phyloP scores from a whole-genome alignment of 2,888 invertebrate genomes.

The Glaucopsyche alexis region DNA sequence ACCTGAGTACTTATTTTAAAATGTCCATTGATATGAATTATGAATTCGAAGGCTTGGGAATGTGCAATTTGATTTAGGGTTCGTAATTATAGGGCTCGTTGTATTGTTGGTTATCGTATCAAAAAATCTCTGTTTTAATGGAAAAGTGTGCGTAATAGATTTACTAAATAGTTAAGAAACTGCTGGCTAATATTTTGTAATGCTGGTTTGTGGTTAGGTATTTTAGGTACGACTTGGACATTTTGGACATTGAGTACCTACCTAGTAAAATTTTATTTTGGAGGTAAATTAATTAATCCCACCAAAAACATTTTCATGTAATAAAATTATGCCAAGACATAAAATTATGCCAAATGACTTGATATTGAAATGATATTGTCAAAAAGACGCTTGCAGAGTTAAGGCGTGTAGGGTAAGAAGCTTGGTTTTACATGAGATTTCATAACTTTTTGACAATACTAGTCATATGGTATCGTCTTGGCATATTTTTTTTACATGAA shows the following conservation, averaged over 20 bases:
- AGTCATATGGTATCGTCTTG: too few relatives aligned
- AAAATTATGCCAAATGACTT: too few relatives aligned
- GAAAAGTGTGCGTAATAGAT: background rate
- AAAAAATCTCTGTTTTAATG: conserved; percentile 16
- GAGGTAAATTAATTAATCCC: too few relatives aligned
- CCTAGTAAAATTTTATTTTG: too few relatives aligned
- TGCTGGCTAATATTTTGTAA: background rate
- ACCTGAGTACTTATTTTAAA: background rate
- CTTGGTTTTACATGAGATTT: too few relatives aligned
- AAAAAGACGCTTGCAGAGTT: too few relatives aligned
- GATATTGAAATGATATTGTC: too few relatives aligned
- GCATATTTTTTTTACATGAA: too few relatives aligned
- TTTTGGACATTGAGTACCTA: background rate
- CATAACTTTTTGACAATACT: too few relatives aligned
- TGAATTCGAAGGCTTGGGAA: conserved; percentile 56
- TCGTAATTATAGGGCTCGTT: conserved; percentile 19
- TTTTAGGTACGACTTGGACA: background rate
- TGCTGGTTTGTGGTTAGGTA: background rate
- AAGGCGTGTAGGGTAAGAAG: too few relatives aligned
- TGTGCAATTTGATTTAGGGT: conserved; percentile 27
- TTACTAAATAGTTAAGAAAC: background rate
- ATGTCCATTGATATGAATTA: conserved; percentile 50
- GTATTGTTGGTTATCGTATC: conserved; percentile 1
- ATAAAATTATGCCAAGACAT: too few relatives aligned
- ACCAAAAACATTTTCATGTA: too few relatives aligned